phyloP scores from a whole-genome alignment of 1,140 invertebrate species.

The Aphelinus certus region DNA sequence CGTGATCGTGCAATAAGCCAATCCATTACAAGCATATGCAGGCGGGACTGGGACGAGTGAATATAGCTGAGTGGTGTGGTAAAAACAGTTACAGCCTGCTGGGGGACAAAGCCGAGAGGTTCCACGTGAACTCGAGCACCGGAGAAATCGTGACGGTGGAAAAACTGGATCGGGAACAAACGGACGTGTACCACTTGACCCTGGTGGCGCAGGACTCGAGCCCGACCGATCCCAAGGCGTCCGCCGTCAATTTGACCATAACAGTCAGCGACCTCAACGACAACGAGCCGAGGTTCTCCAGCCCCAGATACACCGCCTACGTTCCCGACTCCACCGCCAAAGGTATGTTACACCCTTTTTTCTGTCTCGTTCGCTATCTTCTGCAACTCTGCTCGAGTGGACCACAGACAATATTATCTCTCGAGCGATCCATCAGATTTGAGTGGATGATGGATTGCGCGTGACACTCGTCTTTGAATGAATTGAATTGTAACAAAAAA shows the following conservation, averaged over 20 bases:
- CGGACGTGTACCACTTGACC: conserved; percentile 79
- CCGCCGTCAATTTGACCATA: conserved; percentile 84
- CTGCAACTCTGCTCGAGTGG: no score
- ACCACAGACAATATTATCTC: no score
- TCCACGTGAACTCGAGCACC: conserved; percentile 77
- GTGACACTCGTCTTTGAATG: no score
- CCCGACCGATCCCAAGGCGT: conserved; percentile 79
- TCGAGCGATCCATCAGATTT: no score
- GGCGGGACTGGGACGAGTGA: no score
- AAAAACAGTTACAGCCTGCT: conserved; percentile 75
- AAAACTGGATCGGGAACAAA: conserved; percentile 82
- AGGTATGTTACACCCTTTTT: conserved; percentile 58
- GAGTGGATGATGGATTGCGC: no score
- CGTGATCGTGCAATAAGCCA: no score
- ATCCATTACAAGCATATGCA: no score
- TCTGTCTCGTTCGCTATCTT: no score
- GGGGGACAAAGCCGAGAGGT: conserved; percentile 81
- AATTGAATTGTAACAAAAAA: no score
- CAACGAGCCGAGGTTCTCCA: conserved; percentile 82
- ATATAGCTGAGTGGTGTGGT: no score
- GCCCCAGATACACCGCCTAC: conserved; percentile 77
- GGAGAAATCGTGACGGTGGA: conserved; percentile 79
- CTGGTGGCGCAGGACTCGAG: conserved; percentile 89
- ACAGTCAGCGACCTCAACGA: conserved; percentile 86
- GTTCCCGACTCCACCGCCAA: conserved; percentile 80